Conservation (phyloP, 2,888 invertebrate species). For the Fabriciana adippe region DNA sequence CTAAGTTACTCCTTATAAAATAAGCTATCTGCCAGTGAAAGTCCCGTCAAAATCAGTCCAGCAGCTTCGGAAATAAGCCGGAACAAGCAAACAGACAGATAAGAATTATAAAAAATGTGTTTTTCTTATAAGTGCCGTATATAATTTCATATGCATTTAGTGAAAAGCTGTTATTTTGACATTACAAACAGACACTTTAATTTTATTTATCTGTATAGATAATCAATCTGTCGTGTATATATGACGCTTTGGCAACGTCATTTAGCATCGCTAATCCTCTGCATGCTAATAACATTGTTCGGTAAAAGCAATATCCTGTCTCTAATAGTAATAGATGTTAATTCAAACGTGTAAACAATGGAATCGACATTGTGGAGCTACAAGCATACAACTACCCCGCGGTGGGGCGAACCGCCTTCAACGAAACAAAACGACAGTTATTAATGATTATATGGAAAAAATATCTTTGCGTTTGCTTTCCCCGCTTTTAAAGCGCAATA, state of each 20-base stretch:
- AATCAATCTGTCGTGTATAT: neutral
- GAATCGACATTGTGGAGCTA: slow-evolving; percentile 37
- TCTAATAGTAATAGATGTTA: slow-evolving; percentile 28
- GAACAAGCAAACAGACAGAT: too few relatives aligned
- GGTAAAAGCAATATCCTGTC: slow-evolving; percentile 26
- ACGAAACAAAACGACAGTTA: slow-evolving; percentile 87
- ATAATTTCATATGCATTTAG: too few relatives aligned
- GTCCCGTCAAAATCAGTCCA: too few relatives aligned
- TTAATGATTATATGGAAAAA: slow-evolving; percentile 86
- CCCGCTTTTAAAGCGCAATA: slow-evolving; percentile 79
- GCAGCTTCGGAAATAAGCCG: too few relatives aligned
- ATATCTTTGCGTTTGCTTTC: slow-evolving; percentile 83
- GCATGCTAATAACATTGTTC: slow-evolving; percentile 1
- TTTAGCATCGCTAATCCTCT: slow-evolving; percentile 3
- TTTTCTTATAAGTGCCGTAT: too few relatives aligned
- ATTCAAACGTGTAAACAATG: slow-evolving; percentile 41
- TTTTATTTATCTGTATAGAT: too few relatives aligned
- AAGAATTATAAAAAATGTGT: too few relatives aligned
- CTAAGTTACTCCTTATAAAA: too few relatives aligned
- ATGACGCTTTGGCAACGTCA: neutral
- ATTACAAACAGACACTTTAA: too few relatives aligned
- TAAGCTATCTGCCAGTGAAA: too few relatives aligned
- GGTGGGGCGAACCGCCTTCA: slow-evolving; percentile 58
- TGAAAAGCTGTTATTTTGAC: too few relatives aligned
- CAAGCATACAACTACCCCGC: slow-evolving; percentile 58